phyloP scores from a whole-genome alignment of 2,888 invertebrate species.

The Xanthia icteritia region DNA sequence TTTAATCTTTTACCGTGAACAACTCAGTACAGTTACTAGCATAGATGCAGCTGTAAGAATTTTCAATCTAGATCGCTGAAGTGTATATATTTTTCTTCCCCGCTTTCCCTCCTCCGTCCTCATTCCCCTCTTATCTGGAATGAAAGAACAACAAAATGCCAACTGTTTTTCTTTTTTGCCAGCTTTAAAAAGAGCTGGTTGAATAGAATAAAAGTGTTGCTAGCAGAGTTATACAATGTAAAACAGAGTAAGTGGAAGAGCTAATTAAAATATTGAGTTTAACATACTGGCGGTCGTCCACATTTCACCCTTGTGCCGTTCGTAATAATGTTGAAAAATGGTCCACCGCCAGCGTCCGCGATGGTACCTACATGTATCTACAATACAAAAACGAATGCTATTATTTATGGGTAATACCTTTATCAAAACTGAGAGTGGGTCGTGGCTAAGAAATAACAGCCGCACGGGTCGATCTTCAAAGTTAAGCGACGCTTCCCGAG shows the following conservation, averaged over 20 bases:
- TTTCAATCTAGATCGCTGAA: constrained; percentile 15
- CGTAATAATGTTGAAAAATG: too few relatives aligned
- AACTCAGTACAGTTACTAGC: not conserved
- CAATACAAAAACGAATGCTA: not conserved
- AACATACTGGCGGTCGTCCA: not conserved
- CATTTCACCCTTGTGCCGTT: too few relatives aligned
- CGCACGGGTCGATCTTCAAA: not conserved
- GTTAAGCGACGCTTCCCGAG: too few relatives aligned
- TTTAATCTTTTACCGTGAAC: not conserved
- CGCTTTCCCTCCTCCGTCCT: not conserved
- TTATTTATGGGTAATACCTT: not conserved
- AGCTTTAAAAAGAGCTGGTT: constrained; percentile 21
- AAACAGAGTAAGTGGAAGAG: not conserved
- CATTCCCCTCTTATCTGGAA: constrained; percentile 37
- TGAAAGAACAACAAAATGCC: constrained; percentile 52
- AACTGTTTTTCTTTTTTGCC: constrained; percentile 11
- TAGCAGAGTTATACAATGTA: not conserved
- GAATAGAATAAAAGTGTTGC: constrained; percentile 21
- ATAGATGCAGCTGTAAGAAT: not conserved
- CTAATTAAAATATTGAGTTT: constrained; percentile 4
- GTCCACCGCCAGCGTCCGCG: too few relatives aligned
- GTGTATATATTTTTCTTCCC: constrained; percentile 34
- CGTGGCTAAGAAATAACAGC: not conserved
- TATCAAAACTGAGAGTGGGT: not conserved
- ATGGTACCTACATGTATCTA: too few relatives aligned